Evolutionary conservation across 1,140 invertebrate species (phyloP).

Genomic region (Acromyrmex heyeri): DNA sequence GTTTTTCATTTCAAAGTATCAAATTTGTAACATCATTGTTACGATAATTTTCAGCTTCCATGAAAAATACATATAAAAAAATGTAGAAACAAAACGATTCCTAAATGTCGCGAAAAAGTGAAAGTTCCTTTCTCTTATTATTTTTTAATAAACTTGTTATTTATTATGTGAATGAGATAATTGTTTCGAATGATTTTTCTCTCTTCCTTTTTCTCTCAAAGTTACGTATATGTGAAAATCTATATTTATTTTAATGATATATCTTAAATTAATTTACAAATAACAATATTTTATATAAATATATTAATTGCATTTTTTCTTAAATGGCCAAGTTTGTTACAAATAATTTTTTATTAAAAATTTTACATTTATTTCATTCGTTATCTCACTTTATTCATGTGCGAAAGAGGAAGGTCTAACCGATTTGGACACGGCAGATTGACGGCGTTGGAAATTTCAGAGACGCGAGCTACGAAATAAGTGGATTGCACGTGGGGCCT

Average conservation of each 20-base stretch:
- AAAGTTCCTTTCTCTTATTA: not conserved
- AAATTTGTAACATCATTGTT: too few species aligned
- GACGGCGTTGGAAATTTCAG: slow-evolving; percentile 27
- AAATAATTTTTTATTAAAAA: not conserved
- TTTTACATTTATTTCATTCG: not conserved
- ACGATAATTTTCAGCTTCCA: too few species aligned
- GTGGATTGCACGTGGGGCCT: not conserved
- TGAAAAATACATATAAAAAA: too few species aligned
- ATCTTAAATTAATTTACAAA: slow-evolving; percentile 1
- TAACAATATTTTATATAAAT: not conserved
- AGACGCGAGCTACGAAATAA: slow-evolving; percentile 16
- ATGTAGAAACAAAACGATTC: too few species aligned
- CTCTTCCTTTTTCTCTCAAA: not conserved
- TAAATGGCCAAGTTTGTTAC: not conserved
- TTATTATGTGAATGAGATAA: not conserved
- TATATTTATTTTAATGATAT: not conserved
- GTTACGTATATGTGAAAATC: too few species aligned
- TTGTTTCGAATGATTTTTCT: not conserved
- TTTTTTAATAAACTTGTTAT: not conserved
- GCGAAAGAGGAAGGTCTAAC: not conserved
- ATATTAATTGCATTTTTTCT: not conserved
- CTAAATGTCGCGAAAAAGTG: too few species aligned
- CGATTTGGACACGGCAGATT: slow-evolving; percentile 2
- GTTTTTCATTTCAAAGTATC: too few species aligned
- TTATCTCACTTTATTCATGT: not conserved